Conservation (phyloP, 2,113 vertebrate genomes). For the Candoia aspera region DNA sequence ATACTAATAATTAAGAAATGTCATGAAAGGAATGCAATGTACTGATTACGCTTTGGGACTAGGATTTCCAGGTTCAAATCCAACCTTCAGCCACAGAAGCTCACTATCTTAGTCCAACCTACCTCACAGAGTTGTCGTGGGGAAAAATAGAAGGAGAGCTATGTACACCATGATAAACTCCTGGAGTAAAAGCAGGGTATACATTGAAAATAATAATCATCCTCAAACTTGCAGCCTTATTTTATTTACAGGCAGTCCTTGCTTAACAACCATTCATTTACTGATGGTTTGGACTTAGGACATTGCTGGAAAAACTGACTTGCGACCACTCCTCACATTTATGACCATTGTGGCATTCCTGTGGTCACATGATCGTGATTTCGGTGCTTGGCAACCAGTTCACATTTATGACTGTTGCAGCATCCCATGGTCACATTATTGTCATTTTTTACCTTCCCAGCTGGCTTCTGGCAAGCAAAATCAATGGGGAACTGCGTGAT, state of each 20-base stretch:
- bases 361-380: no score
- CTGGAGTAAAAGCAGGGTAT: neutral
- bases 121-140: neutral
- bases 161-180: neutral
- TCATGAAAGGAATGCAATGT: neutral
- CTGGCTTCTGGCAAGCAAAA: no score
- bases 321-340: no score
- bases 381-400: no score
- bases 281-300: no score
- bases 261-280: no score
- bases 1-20: neutral
- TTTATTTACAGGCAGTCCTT: neutral
- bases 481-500: no score
- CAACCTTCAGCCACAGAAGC: neutral
- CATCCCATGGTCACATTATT: no score
- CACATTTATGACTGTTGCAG: no score
- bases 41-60: neutral
- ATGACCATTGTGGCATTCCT: no score
- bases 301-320: no score
- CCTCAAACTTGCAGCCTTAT: neutral
- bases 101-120: neutral
- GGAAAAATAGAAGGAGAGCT: neutral
- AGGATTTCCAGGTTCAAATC: neutral
- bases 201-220: neutral
- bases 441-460: no score